These are phyloP conservation scores for Lepisosteus osseus DNA, from an alignment of 2,113 vertebrate genomes.

Conservation along the genomic window DNA sequence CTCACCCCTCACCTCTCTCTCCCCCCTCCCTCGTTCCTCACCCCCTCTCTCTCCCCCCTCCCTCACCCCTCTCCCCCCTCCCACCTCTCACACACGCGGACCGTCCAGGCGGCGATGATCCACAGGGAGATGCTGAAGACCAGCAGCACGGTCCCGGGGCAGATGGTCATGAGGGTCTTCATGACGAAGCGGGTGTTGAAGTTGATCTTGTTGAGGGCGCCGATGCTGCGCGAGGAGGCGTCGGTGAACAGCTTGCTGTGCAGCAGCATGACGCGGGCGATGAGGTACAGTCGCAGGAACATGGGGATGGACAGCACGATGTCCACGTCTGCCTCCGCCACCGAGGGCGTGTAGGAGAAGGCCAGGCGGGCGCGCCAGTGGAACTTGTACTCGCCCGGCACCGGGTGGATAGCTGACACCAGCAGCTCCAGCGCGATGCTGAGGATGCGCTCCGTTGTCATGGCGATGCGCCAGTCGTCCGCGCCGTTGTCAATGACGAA, in stretches of 20 bases:
- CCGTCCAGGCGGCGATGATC: conserved; percentile 98
- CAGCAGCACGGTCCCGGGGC: conserved; percentile 92
- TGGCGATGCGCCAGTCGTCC: conserved; percentile 97
- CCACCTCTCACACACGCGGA: conserved; percentile 95
- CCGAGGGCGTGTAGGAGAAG: conserved; percentile 88
- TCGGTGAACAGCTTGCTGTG: conserved; percentile 76
- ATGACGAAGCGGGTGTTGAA: conserved; percentile 98
- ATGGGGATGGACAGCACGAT: conserved; percentile 9
- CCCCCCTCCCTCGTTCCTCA: not conserved
- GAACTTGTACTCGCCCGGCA: conserved; percentile 94
- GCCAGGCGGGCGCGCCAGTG: conserved; percentile 94
- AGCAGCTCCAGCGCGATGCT: conserved; percentile 94
- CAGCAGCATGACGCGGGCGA: conserved; percentile 71
- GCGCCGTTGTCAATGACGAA: conserved; percentile 97
- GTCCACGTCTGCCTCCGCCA: conserved; percentile 93
- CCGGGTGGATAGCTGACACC: conserved; percentile 94
- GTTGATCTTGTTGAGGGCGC: conserved; percentile 85
- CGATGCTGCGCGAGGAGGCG: conserved; percentile 65
- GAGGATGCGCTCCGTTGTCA: conserved; percentile 93
- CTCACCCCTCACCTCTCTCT: conserved; percentile 4
- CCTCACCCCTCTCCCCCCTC: conserved; percentile 18
- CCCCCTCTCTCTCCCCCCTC: not conserved
- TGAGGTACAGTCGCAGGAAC: conserved; percentile 69
- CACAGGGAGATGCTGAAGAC: conserved; percentile 98
- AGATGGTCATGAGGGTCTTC: conserved; percentile 99